Conservation (phyloP, 2,113 vertebrate species). For the Chiloscyllium plagiosum region DNA sequence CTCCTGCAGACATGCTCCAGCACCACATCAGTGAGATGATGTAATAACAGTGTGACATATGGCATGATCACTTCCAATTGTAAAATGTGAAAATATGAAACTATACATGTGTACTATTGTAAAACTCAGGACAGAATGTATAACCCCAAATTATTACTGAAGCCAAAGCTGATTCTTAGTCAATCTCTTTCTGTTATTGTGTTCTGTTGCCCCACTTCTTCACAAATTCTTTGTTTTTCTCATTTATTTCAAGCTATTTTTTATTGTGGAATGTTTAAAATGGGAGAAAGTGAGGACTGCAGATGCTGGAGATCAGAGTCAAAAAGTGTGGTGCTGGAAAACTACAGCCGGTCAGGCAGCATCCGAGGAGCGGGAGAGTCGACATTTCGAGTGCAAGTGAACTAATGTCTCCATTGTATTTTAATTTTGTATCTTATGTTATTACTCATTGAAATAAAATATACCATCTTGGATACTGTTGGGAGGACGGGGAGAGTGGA, state of each 20-base stretch:
- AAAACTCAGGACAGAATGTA: background rate
- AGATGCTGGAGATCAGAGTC: no score
- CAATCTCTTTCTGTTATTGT: background rate
- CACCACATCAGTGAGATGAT: background rate
- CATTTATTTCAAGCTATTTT: background rate
- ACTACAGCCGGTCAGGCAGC: no score
- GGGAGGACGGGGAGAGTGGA: no score
- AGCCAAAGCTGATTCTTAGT: background rate
- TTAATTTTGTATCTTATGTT: background rate
- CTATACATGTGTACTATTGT: background rate
- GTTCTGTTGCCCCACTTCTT: background rate
- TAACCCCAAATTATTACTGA: background rate
- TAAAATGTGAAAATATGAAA: background rate
- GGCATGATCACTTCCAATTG: background rate
- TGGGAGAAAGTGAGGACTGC: no score
- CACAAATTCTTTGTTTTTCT: background rate
- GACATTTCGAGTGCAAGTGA: no score
- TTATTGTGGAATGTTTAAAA: background rate
- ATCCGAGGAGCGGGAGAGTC: no score
- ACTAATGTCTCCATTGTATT: background rate
- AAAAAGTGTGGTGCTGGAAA: no score
- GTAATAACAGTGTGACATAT: background rate
- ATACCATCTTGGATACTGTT: no score
- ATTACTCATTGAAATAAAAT: background rate
- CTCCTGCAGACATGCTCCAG: background rate